These are phyloP conservation scores for Hyphantria cunea DNA, from an alignment of 1,140 invertebrate species.

Conservation along the genomic window DNA sequence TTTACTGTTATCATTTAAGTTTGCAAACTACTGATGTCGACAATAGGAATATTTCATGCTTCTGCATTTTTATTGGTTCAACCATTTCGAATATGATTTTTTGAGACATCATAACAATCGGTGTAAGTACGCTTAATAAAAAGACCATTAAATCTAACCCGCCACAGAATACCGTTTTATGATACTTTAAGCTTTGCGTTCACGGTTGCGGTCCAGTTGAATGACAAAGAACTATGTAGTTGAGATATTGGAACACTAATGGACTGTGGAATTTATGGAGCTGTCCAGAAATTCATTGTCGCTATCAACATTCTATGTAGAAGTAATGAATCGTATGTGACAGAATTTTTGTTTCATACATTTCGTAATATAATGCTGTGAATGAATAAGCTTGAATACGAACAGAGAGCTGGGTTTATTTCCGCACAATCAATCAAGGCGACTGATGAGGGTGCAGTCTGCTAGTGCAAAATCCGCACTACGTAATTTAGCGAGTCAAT, in stretches of 20 bases:
- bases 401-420: slow-evolving; percentile 50
- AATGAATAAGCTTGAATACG: slow-evolving; percentile 24
- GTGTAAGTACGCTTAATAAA: too few relatives aligned
- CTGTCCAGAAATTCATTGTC: slow-evolving; percentile 33
- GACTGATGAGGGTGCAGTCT: slow-evolving; percentile 57
- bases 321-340: slow-evolving; percentile 8
- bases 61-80: slow-evolving; percentile 25
- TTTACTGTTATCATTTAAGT: slow-evolving; percentile 59
- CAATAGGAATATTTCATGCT: slow-evolving; percentile 52
- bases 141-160: slow-evolving; percentile 46
- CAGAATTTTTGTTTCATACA: slow-evolving; percentile 20
- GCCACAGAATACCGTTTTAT: slow-evolving; percentile 58
- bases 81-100: slow-evolving; percentile 34
- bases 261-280: slow-evolving; percentile 68
- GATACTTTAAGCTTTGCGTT: slow-evolving; percentile 73
- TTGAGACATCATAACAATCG: too few relatives aligned
- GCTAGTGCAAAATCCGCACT: slow-evolving; percentile 50
- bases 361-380: slow-evolving; percentile 20
- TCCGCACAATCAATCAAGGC: slow-evolving; percentile 73
- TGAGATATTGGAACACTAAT: slow-evolving; percentile 74
- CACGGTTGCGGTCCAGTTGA: slow-evolving; percentile 60
- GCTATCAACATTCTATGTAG: slow-evolving; percentile 24
- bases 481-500: slow-evolving; percentile 53
- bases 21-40: slow-evolving; percentile 62
- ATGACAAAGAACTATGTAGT: slow-evolving; percentile 74